Percentiles rank a stretch among this genome's conserved stretches.
phyloP scores from a whole-genome alignment of 2,797 vertebrate genomes.

The Nyctalus aviator region DNA sequence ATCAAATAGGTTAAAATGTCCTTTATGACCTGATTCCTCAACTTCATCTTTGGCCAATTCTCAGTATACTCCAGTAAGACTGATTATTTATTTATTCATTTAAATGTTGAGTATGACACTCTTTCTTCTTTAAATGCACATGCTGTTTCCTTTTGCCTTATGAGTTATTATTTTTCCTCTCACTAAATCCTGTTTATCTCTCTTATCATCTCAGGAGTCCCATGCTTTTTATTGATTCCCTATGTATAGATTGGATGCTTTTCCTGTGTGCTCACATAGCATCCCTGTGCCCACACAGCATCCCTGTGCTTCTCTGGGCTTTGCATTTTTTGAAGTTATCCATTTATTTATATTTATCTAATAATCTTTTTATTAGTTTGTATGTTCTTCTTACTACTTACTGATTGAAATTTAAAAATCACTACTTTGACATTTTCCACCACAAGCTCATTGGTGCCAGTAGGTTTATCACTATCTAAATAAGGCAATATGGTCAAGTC shows the following conservation, averaged over 20 bases:
- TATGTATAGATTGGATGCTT: not conserved
- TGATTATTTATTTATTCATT: not conserved
- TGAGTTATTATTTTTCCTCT: not conserved
- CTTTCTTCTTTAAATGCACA: not conserved
- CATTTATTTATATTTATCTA: not conserved
- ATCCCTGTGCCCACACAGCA: not conserved
- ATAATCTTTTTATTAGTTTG: not conserved
- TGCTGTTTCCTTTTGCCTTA: not conserved
- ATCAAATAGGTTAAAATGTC: not conserved
- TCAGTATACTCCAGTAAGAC: not conserved
- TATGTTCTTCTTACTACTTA: not conserved
- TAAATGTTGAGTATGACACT: not conserved
- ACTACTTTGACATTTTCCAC: not conserved
- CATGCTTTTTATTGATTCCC: not conserved
- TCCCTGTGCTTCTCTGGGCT: not conserved
- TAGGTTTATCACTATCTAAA: not conserved
- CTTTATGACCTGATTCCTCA: not conserved
- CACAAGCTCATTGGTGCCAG: not conserved
- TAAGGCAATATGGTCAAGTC: not conserved
- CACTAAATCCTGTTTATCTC: not conserved
- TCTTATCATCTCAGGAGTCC: not conserved
- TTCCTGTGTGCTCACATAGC: not conserved
- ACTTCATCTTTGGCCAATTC: not conserved
- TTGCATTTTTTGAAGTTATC: not conserved
- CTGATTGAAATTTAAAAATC: not conserved